Evolutionary conservation across 2,113 vertebrate genomes (phyloP).

Genomic region (Lipophrys pholis): DNA sequence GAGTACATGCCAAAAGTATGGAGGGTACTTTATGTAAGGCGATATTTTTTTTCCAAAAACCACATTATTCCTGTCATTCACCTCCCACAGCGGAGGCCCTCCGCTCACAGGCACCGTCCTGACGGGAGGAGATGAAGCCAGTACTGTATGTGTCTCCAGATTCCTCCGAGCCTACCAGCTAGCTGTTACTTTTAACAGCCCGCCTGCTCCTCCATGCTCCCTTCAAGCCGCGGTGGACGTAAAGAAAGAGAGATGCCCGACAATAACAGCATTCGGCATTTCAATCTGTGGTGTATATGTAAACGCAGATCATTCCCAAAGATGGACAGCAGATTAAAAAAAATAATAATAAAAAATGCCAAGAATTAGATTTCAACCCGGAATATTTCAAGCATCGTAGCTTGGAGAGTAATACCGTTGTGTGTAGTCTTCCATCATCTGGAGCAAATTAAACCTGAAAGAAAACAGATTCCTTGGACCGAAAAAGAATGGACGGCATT

Average conservation of each 20-base stretch:
- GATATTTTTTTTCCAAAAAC: conserved; percentile 64
- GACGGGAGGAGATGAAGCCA: conserved; percentile 47
- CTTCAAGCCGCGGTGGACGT: conserved; percentile 4
- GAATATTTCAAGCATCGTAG: conserved; percentile 6
- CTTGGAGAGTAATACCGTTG: conserved; percentile 31
- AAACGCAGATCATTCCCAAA: neutral
- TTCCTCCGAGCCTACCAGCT: conserved; percentile 73
- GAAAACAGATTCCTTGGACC: conserved; percentile 41
- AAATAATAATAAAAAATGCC: neutral
- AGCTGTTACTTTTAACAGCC: conserved; percentile 73
- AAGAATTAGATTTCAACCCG: neutral
- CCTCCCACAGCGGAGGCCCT: conserved; percentile 51
- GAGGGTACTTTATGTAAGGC: conserved; percentile 31
- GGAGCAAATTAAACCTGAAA: conserved; percentile 51
- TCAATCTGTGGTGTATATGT: neutral
- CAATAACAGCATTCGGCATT: neutral
- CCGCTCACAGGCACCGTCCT: conserved; percentile 23
- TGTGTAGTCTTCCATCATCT: conserved; percentile 49
- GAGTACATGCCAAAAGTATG: conserved; percentile 39
- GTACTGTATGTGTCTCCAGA: conserved; percentile 67
- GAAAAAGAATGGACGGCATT: conserved; percentile 31
- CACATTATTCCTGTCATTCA: conserved; percentile 53
- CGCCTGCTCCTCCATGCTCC: neutral
- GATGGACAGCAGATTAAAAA: neutral
- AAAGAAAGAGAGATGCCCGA: conserved; percentile 10